Evolutionary conservation across 2,113 vertebrate species (phyloP), one percentile per base, ranked within the genome.

Genomic region (Sminthopsis crassicaudata): DNA sequence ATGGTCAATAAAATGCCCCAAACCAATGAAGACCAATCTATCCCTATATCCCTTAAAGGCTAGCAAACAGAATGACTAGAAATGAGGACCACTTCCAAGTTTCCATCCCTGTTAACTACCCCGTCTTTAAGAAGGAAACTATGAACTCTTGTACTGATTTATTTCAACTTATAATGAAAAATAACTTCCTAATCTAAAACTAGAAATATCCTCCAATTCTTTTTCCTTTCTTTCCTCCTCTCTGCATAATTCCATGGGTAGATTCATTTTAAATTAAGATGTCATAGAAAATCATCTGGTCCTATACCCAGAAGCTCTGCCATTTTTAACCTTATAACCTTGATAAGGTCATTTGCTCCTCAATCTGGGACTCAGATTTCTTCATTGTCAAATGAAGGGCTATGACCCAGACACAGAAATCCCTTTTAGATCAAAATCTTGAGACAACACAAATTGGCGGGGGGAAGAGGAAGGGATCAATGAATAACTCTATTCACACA

Each of bases 101-200:
- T 92, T 94, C 91, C 90, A 88, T 16, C 51, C 25, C 90, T 46
- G 25, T 54, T 36, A 93, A 54, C 42, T 93, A 91, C 46, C 51
- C 89, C 24, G 42, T 92, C 90, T 51, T 8, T 94, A 91, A 48
- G 30, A 1, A 25, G 95, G n/a, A 24, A 97, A 90, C 55, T 16
- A 0, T 48, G 91, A 94, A 92, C 36, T n/a, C 16, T 84, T 42
- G 36, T 84, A 22, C 67, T 84, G n/a, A 22, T 7, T 42, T 84
- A 8, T 42, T 6, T 5, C 67, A 84, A 42, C 19, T 7, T 84
- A 4, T n/a, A 84, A 84, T 7, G 19, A 27, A 84, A 84, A 42
- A 19, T n/a, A 84, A 84, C 19, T n/a, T 14, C 36, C 60, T 84
- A 84, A 84, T 84, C 16, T 42, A 84, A 48, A n/a, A 42, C n/a